A percentile compares a stretch with the other conserved stretches of the same genome.
Evolutionary conservation across 2,797 vertebrate species (phyloP).

Genomic region (Jordanella pulchra): DNA sequence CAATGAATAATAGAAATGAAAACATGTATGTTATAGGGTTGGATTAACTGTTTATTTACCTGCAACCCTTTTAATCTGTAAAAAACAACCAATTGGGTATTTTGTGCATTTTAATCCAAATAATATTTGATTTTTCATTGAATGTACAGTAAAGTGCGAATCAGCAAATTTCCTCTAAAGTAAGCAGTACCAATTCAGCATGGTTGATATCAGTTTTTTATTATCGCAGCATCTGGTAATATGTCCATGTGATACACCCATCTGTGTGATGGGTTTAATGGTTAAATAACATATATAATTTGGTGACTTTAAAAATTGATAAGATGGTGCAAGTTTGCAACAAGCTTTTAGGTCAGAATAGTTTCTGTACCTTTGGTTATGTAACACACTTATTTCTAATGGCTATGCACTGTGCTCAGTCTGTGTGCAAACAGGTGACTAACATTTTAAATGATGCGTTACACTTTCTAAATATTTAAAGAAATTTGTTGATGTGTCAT

Average conservation of each 20-base stretch:
- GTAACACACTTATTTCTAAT: neutral
- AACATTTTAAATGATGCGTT: neutral
- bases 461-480: neutral
- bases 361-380: neutral
- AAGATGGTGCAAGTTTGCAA: neutral
- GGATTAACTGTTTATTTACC: neutral
- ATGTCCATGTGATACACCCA: neutral
- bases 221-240: neutral
- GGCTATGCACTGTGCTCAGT: neutral
- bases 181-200: neutral
- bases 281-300: no score
- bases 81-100: neutral
- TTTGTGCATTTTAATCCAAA: neutral
- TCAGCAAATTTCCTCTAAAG: neutral
- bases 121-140: neutral
- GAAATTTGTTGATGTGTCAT: slow-evolving; percentile 21
- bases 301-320: neutral
- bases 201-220: neutral
- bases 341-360: neutral
- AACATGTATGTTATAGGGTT: no score
- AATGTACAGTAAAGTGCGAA: neutral
- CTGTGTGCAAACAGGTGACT: neutral
- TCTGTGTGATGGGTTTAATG: no score
- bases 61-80: neutral
- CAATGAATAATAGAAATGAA: no score